Evolutionary conservation across 2,797 vertebrate genomes (phyloP), one percentile per base, ranked within the genome.

Genomic region (Pipistrellus pygmaeus): DNA sequence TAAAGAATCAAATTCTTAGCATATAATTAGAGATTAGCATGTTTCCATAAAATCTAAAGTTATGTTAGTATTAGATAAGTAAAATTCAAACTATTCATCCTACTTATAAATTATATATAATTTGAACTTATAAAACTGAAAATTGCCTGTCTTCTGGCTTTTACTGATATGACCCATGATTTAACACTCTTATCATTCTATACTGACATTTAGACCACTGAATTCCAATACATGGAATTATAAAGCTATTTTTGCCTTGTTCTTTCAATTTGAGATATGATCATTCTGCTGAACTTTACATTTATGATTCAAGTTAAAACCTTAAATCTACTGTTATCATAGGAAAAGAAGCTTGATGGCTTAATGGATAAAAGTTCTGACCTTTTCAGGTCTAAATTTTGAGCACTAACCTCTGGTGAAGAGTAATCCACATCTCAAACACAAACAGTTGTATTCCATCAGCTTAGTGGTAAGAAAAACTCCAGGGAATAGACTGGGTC

Each of bases 1-100:
- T 95, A 91, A 91, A 94, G 91, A 98, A 96, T 97, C 81, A 97
- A 96, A 97, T 95, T 96, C 97, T 97, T 98, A 97, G 91, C 90
- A 98, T 97, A 93, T 96, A 98, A 97, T 98, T 98, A 97, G 75
- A 97, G 93, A 98, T 96, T 97, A 97, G 72, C 86, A 94, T 64
- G n/a, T 64, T 91, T 80, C 38, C 86, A 95, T 90, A 97, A 97
- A 98, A 96, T 95, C 87, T 97, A 97, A 97, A 96, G 83, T 97
- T 91, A 95, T 85, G 94, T 73, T 88, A 97, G 95, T 81, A 94
- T 96, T 92, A 95, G 86, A 92, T 97, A 98, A 97, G 82, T 85
- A 96, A 93, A 27, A 41, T 92, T 98, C 95, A 98, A 94, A 96
- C 94, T 93, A 95, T 96, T 80, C 51, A 95, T 96, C 91, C 73